Conservation (phyloP, 2,888 invertebrate genomes). For the Scelioninae gen. 1 region DNA sequence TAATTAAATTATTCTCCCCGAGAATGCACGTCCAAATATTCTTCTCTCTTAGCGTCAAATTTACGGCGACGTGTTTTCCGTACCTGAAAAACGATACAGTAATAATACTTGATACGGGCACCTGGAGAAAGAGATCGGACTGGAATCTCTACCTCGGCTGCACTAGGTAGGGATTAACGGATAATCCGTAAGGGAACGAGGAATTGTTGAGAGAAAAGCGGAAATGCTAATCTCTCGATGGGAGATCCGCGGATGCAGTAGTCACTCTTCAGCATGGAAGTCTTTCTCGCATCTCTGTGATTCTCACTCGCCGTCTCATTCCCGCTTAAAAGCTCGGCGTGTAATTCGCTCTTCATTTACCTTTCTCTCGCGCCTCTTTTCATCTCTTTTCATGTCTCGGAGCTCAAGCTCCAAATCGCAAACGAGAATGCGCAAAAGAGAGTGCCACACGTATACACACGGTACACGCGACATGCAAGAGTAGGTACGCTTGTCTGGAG, state of each 20-base stretch:
- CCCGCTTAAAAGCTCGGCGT: constrained; percentile 58
- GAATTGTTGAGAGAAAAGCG: constrained; percentile 83
- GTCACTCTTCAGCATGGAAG: constrained; percentile 72
- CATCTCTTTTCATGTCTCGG: constrained; percentile 64
- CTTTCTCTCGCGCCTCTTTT: constrained; percentile 60
- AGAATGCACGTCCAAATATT: constrained; percentile 58
- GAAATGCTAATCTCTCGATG: constrained; percentile 84
- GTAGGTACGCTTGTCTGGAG: constrained; percentile 75
- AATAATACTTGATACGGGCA: constrained; percentile 83
- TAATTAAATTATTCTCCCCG: constrained; percentile 48
- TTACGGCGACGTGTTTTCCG: constrained; percentile 65
- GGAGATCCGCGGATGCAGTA: constrained; percentile 78
- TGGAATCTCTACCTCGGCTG: constrained; percentile 72
- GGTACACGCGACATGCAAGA: constrained; percentile 68
- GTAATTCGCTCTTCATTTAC: constrained; percentile 69
- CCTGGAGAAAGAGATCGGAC: constrained; percentile 78
- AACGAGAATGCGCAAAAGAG: constrained; percentile 71
- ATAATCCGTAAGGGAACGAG: constrained; percentile 83
- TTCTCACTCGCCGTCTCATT: constrained; percentile 63
- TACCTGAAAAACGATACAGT: constrained; percentile 80
- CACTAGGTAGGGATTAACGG: constrained; percentile 81
- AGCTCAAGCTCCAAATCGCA: constrained; percentile 69
- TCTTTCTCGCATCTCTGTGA: constrained; percentile 69
- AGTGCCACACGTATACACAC: constrained; percentile 56
- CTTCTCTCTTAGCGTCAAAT: constrained; percentile 44